Evolutionary conservation across 2,888 invertebrate genomes (phyloP).

Genomic region (Sarcophaga caerulescens): DNA sequence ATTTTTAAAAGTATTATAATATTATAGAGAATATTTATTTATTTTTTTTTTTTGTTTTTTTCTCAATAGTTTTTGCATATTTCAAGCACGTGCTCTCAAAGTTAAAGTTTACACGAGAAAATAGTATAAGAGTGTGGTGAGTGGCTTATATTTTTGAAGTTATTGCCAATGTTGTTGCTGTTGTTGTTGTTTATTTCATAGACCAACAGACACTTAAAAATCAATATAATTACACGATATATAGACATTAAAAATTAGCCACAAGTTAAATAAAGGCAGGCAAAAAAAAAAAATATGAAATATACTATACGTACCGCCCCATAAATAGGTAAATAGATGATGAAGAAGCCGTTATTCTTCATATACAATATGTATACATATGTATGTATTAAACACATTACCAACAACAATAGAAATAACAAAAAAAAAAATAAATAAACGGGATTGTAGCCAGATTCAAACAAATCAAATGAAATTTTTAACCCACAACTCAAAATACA

Average conservation of each 20-base stretch:
- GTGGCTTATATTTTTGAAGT: slow-evolving; percentile 36
- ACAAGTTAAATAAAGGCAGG: slow-evolving; percentile 16
- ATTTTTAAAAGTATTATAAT: slow-evolving; percentile 11
- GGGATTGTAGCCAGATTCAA: slow-evolving; percentile 53
- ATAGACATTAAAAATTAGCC: slow-evolving; percentile 42
- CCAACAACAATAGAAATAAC: neutral
- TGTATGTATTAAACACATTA: too few relatives aligned
- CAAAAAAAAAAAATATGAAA: slow-evolving; percentile 35
- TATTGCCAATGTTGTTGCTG: neutral
- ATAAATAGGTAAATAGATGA: too few relatives aligned
- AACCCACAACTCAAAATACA: slow-evolving; percentile 31
- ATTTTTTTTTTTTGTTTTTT: slow-evolving; percentile 14
- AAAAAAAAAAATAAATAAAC: slow-evolving; percentile 51
- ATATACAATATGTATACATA: neutral
- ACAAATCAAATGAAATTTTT: slow-evolving; percentile 29
- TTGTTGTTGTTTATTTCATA: neutral
- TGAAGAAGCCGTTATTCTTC: too few relatives aligned
- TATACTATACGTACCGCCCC: too few relatives aligned
- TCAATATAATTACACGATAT: neutral
- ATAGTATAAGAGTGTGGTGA: slow-evolving; percentile 44
- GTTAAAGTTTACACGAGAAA: slow-evolving; percentile 58
- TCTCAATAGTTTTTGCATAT: slow-evolving; percentile 51
- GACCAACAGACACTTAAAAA: neutral
- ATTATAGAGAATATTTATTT: neutral
- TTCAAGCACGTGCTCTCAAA: slow-evolving; percentile 64